These are phyloP conservation scores for Sinocyclocheilus maitianheensis DNA, from an alignment of 2,113 vertebrate genomes.

Conservation along the genomic window DNA sequence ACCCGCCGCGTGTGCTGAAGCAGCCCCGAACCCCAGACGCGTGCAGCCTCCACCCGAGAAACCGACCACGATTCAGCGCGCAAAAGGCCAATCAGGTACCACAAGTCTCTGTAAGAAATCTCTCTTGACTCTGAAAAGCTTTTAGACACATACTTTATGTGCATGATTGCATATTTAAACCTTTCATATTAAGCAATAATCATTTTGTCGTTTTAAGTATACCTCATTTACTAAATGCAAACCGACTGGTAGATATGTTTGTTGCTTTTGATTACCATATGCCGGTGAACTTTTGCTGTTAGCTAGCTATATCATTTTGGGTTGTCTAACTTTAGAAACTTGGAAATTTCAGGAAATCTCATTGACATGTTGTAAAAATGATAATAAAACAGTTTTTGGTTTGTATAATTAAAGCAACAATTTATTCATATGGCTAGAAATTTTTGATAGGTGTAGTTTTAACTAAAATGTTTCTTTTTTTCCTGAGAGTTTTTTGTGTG, in stretches of 20 bases:
- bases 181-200: not conserved
- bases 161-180: not conserved
- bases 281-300: not conserved
- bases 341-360: not conserved
- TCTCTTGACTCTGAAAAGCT: not conserved
- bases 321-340: not conserved
- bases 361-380: not conserved
- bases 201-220: not conserved
- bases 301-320: not conserved
- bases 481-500: not conserved
- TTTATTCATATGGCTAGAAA: not conserved
- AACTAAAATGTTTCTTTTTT: not conserved
- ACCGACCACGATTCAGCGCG: slow-evolving; percentile 95
- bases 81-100: slow-evolving; percentile 73
- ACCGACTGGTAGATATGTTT: not conserved
- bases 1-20: slow-evolving; percentile 69
- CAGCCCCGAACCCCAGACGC: slow-evolving; percentile 68
- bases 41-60: slow-evolving; percentile 74
- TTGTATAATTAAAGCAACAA: not conserved
- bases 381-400: not conserved
- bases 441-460: not conserved
- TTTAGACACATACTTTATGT: not conserved
- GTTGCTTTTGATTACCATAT: not conserved
- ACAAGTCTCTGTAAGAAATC: not conserved
- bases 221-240: not conserved